Conservation (phyloP, 2,888 invertebrate genomes). For the Empis livida region DNA sequence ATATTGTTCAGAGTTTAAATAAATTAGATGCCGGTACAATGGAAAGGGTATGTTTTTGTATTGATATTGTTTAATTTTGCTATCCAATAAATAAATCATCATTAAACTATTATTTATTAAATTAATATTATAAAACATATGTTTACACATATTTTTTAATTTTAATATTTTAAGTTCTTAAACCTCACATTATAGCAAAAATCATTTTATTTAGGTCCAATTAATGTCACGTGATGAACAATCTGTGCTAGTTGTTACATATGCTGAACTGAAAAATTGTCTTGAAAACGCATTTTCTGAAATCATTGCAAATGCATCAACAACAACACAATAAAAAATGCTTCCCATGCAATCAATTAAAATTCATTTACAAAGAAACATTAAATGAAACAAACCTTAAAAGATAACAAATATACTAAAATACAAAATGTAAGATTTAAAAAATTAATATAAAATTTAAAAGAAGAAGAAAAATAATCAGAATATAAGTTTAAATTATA, state of each 20-base stretch:
- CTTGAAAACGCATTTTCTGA: conserved; percentile 87
- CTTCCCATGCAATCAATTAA: conserved; percentile 13
- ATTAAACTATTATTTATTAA: background rate
- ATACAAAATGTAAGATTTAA: no score
- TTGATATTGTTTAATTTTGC: no score
- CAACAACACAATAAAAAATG: conserved; percentile 20
- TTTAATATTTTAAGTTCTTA: background rate
- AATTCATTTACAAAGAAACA: background rate
- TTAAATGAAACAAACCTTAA: no score
- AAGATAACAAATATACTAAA: no score
- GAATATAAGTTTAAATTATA: no score
- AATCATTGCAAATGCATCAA: conserved; percentile 37
- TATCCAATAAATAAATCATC: background rate
- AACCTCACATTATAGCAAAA: background rate
- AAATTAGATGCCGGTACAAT: conserved; percentile 74
- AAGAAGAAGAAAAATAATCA: no score
- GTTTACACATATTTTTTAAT: no score
- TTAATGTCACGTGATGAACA: conserved; percentile 94
- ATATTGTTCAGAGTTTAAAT: conserved; percentile 86
- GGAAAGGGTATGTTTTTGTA: conserved; percentile 48
- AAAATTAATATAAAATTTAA: no score
- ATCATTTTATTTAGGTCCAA: conserved; percentile 56
- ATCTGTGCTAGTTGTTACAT: conserved; percentile 90
- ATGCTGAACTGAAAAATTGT: conserved; percentile 89
- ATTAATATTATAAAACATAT: no score